Evolutionary conservation across 2,888 invertebrate genomes (phyloP).

Genomic region (Apantesis nais): DNA sequence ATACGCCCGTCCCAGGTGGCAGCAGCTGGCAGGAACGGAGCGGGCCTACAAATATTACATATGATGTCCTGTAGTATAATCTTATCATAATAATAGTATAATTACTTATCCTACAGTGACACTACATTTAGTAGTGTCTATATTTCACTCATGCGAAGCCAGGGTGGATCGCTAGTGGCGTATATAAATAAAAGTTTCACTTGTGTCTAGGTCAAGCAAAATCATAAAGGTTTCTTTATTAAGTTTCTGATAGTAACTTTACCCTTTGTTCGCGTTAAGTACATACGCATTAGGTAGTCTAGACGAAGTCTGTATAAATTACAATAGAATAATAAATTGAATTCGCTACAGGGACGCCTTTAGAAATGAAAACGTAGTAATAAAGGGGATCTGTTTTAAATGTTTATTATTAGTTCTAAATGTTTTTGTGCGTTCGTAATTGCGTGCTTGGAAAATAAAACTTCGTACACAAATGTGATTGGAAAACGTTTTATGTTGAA

Average conservation of each 20-base stretch:
- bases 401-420: constrained; percentile 6
- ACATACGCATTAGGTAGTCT: constrained; percentile 38
- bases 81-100: too few relatives aligned
- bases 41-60: too few relatives aligned
- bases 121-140: too few relatives aligned
- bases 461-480: background rate
- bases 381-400: constrained; percentile 26
- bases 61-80: too few relatives aligned
- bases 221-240: constrained; percentile 37
- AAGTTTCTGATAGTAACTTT: constrained; percentile 29
- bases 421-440: background rate
- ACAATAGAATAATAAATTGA: constrained; percentile 37
- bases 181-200: constrained; percentile 30
- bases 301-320: constrained; percentile 40
- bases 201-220: constrained; percentile 43
- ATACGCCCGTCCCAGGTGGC: too few relatives aligned
- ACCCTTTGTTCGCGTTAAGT: constrained; percentile 33
- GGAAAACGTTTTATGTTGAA: background rate
- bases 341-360: constrained; percentile 24
- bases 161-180: too few relatives aligned
- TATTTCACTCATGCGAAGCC: too few relatives aligned
- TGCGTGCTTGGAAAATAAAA: background rate
- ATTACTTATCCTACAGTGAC: too few relatives aligned
- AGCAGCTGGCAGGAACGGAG: too few relatives aligned
- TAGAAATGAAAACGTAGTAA: constrained; percentile 31